These are phyloP conservation scores for Dysmachus trigonus DNA, from an alignment of 2,888 invertebrate genomes.

Conservation along the genomic window DNA sequence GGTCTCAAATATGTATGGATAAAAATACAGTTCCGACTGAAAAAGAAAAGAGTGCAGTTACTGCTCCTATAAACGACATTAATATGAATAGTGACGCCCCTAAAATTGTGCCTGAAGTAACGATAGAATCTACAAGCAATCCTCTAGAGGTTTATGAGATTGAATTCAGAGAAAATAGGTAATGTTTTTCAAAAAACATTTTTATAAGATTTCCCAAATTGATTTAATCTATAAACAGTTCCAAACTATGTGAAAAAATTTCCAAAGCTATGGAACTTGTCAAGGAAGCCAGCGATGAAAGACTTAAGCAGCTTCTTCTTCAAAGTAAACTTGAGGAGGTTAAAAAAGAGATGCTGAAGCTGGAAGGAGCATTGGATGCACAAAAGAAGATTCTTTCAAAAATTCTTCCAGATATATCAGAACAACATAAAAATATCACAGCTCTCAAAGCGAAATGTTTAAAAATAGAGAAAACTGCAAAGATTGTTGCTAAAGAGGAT, in stretches of 20 bases:
- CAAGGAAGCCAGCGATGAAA: conserved; percentile 57
- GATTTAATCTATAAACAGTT: conserved; percentile 49
- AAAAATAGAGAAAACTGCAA: conserved; percentile 57
- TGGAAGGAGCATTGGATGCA: conserved; percentile 55
- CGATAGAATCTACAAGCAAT: not conserved
- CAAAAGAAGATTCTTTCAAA: conserved; percentile 57
- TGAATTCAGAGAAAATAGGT: conserved; percentile 31
- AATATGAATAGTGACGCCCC: not conserved
- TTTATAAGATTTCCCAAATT: not conserved
- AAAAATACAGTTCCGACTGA: not conserved
- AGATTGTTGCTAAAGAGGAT: conserved; percentile 54
- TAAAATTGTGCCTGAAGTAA: not conserved
- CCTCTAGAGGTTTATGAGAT: conserved; percentile 3
- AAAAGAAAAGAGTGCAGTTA: not conserved
- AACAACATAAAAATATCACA: conserved; percentile 57
- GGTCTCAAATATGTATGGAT: too few species aligned
- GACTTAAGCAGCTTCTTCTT: conserved; percentile 56
- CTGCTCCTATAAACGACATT: not conserved
- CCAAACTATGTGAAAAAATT: conserved; percentile 58
- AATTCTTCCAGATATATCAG: conserved; percentile 59
- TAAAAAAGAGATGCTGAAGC: conserved; percentile 55
- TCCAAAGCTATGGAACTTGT: conserved; percentile 59
- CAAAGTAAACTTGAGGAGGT: conserved; percentile 58
- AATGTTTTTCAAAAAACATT: not conserved
- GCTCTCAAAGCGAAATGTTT: conserved; percentile 57